Conservation (phyloP, 92 coral and sea anemone species). For the Montipora capitata region DNA sequence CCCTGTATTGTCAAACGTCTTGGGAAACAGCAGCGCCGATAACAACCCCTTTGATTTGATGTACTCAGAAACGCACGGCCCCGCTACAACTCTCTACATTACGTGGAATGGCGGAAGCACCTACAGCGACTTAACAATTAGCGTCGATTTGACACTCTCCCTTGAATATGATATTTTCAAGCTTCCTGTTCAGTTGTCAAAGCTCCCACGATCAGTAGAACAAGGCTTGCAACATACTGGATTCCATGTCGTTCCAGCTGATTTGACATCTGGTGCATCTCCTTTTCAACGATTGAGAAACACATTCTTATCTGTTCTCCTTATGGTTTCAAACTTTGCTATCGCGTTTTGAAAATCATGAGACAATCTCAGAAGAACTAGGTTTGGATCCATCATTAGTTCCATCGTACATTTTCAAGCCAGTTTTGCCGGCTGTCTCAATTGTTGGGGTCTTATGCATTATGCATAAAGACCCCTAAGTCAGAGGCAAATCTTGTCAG, state of each 20-base stretch:
- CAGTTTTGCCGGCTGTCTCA: slow-evolving; percentile 11
- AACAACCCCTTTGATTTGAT: slow-evolving; percentile 9
- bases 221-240: neutral
- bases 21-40: slow-evolving; percentile 21
- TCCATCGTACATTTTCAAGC: slow-evolving; percentile 51
- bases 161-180: slow-evolving; percentile 31
- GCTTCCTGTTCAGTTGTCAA: slow-evolving; percentile 35
- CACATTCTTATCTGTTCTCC: slow-evolving; percentile 18
- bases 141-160: slow-evolving; percentile 45
- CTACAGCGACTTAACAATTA: neutral
- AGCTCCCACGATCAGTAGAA: neutral
- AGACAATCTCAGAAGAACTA: neutral
- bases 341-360: slow-evolving; percentile 26
- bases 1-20: slow-evolving; percentile 17
- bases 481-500: too few relatives aligned
- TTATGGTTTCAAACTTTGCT: slow-evolving; percentile 28
- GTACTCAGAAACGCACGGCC: slow-evolving; percentile 49
- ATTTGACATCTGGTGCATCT: slow-evolving; percentile 40
- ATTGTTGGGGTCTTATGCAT: too few relatives aligned
- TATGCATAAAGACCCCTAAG: too few relatives aligned
- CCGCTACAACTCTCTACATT: slow-evolving; percentile 41
- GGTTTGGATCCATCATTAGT: slow-evolving; percentile 34
- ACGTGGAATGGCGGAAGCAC: slow-evolving; percentile 25
- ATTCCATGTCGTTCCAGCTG: slow-evolving; percentile 53
- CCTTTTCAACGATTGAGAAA: slow-evolving; percentile 44